Conservation (phyloP, 2,888 invertebrate genomes). For the Pycnomerus fuliginosus region DNA sequence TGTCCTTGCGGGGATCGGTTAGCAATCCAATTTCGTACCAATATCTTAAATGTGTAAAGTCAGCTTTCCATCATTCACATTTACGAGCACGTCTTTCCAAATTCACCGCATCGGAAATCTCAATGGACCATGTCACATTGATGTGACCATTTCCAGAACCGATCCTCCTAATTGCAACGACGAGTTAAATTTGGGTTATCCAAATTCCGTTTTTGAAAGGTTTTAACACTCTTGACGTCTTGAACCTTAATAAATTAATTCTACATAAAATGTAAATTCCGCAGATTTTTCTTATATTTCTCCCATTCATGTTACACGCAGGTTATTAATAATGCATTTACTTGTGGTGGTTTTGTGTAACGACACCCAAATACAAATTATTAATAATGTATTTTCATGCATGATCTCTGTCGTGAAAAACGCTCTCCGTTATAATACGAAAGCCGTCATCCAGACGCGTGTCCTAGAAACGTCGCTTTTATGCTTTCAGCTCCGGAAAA, state of each 20-base stretch:
- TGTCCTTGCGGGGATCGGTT: slow-evolving; percentile 19
- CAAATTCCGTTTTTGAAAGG: neutral
- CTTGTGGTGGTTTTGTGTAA: slow-evolving; percentile 8
- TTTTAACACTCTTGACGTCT: neutral
- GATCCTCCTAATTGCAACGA: slow-evolving; percentile 1
- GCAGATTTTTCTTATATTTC: neutral
- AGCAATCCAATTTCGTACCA: slow-evolving; percentile 22
- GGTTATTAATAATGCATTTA: slow-evolving; percentile 16
- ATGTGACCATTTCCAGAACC: slow-evolving; percentile 1
- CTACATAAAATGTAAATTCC: slow-evolving; percentile 5
- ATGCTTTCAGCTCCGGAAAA: too few species aligned
- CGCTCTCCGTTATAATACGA: too few species aligned
- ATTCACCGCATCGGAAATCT: slow-evolving; percentile 12
- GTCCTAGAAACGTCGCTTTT: too few species aligned
- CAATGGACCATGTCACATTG: too few species aligned
- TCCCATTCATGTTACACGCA: slow-evolving; percentile 9
- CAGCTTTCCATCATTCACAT: slow-evolving; percentile 23
- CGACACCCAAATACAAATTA: slow-evolving; percentile 11
- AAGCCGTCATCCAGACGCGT: too few species aligned
- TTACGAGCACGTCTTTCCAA: slow-evolving; percentile 18
- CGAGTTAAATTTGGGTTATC: slow-evolving; percentile 3
- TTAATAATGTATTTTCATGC: slow-evolving; percentile 14
- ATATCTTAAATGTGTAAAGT: slow-evolving; percentile 27
- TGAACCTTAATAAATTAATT: slow-evolving; percentile 2
- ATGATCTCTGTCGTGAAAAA: slow-evolving; percentile 12